These are phyloP conservation scores for Onchidella celtica DNA, from an alignment of 2,888 invertebrate genomes.

Conservation along the genomic window DNA sequence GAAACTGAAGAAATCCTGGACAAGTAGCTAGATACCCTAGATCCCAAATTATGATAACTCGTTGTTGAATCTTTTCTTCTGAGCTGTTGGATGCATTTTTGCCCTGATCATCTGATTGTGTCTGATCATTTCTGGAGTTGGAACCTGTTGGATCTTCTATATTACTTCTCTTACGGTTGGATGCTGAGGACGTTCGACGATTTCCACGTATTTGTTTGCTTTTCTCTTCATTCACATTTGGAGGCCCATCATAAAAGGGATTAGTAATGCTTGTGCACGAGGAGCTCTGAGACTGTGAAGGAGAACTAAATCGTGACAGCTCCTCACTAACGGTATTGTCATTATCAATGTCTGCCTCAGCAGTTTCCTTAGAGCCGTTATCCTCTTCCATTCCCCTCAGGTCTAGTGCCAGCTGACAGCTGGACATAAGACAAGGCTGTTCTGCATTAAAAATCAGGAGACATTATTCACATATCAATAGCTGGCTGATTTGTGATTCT, in stretches of 20 bases:
- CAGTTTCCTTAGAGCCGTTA: background rate
- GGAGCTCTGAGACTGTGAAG: conserved; percentile 53
- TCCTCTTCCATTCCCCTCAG: background rate
- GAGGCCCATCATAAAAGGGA: conserved; percentile 57
- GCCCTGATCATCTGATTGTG: background rate
- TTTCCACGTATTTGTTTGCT: background rate
- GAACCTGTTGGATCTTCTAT: background rate
- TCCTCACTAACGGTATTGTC: conserved; percentile 47
- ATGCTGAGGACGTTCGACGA: background rate
- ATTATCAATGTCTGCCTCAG: conserved; percentile 34
- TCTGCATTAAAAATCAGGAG: no score
- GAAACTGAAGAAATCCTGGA: conserved; percentile 56
- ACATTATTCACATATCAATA: no score
- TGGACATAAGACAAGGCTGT: no score
- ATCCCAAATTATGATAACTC: conserved; percentile 54
- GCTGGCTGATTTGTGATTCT: no score
- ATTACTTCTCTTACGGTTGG: conserved; percentile 7
- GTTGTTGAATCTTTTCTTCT: conserved; percentile 43
- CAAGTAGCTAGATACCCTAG: conserved; percentile 55
- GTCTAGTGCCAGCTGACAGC: no score
- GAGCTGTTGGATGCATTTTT: background rate
- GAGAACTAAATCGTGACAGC: conserved; percentile 38
- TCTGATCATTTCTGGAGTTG: background rate
- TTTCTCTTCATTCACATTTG: conserved; percentile 22
- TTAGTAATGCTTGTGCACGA: conserved; percentile 57